Base-by-base conservation (phyloP, 2,797 vertebrate genomes). In the Bryconaethiops microstoma region DNA sequence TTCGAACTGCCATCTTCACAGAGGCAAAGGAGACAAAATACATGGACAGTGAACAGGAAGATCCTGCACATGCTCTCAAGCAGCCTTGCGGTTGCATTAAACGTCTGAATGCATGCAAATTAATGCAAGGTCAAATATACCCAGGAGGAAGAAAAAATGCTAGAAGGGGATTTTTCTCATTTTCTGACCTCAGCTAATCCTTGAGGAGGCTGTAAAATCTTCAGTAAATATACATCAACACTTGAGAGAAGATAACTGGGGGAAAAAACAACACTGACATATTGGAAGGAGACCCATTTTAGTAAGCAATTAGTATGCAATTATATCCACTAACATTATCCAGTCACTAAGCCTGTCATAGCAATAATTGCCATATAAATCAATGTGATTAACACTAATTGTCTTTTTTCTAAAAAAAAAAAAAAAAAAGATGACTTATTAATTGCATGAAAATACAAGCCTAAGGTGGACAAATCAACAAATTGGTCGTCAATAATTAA, bases 81-180 rank as follows among this genome's bases (percentile, higher is more conserved):
- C 12, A 57, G 9, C 17, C 25, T 79, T n/a, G 29, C 6, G 9
- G 16, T 68, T n/a, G 8, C 17, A 85, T 85, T 80, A 84, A 4
- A 85, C 63, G 81, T 87, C 82, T 79, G 85, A 87, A 88, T 68
- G 23, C 14, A 83, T 88, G 86, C 80, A 88, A 86, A 90, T 82
- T 55, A 39, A 69, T 79, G 78, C 52, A 35, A 57, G 69, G n/a
- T 79, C 71, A 64, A 19, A 25, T 83, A 81, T 50, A 69, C 82
- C 83, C 68, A 75, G 50, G 13, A 54, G 78, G 29, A 23, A 74
- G 64, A 70, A 63, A 35, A 74, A 63, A 25, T 2, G 19, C 2
- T 25, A 65, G 35, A 71, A 75, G 48, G 2, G 60, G 16, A 64
- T 45, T 57, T 79, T 60, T 50, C 25, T 16, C 19, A 0, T 68